A percentile compares a stretch with the other conserved stretches of the same genome.
Evolutionary conservation across 1,140 invertebrate species (phyloP).

Genomic region (Gryllus bimaculatus): DNA sequence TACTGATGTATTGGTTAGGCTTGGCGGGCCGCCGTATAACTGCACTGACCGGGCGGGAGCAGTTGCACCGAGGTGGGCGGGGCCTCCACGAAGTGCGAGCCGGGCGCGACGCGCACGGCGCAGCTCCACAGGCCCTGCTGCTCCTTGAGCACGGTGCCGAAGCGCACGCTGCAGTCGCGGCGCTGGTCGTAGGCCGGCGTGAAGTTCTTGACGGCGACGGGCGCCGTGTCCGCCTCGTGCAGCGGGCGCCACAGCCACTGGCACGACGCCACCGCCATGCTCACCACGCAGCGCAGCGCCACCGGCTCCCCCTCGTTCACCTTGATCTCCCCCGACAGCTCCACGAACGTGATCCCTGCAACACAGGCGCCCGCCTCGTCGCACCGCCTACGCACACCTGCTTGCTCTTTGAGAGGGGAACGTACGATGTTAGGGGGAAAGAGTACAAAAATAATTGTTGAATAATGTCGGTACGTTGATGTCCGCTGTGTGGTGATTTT

Average conservation of each 20-base stretch:
- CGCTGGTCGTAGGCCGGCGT: conserved; percentile 33
- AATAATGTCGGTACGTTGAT: background rate
- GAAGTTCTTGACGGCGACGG: conserved; percentile 34
- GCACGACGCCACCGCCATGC: conserved; percentile 37
- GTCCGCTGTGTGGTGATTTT: background rate
- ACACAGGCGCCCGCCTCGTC: background rate
- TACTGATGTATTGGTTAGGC: too few relatives aligned
- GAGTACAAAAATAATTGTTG: background rate
- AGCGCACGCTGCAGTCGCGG: conserved; percentile 37
- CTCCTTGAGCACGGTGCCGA: conserved; percentile 36
- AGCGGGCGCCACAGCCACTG: conserved; percentile 37
- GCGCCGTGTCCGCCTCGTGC: conserved; percentile 32
- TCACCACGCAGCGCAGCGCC: conserved; percentile 33
- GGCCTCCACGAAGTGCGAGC: conserved; percentile 34
- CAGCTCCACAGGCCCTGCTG: conserved; percentile 39
- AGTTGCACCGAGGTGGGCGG: conserved; percentile 35
- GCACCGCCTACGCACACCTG: conserved; percentile 17
- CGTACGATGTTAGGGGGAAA: background rate
- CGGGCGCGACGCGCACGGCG: conserved; percentile 32
- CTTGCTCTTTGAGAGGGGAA: too few relatives aligned
- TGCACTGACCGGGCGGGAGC: conserved; percentile 31
- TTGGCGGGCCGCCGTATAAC: too few relatives aligned
- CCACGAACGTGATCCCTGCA: conserved; percentile 29
- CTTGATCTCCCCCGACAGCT: conserved; percentile 36
- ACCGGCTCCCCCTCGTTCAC: conserved; percentile 36